A percentile compares a stretch with the other conserved stretches of the same genome.
These are phyloP conservation scores for Kryphioiulus occultus DNA, from an alignment of 2,888 invertebrate genomes.

Conservation along the genomic window DNA sequence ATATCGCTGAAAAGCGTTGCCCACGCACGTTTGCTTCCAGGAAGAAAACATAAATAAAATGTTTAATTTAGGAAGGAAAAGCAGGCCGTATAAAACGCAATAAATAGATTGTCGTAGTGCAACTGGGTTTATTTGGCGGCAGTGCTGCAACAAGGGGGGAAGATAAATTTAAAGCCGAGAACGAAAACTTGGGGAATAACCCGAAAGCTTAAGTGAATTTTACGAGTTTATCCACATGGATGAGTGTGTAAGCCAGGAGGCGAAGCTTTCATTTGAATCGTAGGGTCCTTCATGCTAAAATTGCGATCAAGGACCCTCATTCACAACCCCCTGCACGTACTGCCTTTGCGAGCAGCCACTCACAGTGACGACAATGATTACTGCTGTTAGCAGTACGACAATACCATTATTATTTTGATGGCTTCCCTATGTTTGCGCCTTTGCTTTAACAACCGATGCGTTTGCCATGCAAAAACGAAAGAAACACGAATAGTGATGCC, in stretches of 20 bases:
- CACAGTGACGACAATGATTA: constrained; percentile 38
- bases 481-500: background rate
- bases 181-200: background rate
- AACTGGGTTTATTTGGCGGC: background rate
- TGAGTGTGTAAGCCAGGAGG: constrained; percentile 20
- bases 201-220: constrained; percentile 32
- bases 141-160: background rate
- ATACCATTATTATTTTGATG: constrained; percentile 40
- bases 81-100: background rate
- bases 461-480: background rate
- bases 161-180: background rate
- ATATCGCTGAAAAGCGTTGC: background rate
- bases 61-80: constrained; percentile 27
- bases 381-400: constrained; percentile 38
- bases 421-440: background rate
- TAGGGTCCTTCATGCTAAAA: constrained; percentile 11
- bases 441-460: constrained; percentile 39
- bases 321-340: background rate
- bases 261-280: background rate
- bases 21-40: background rate
- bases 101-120: background rate
- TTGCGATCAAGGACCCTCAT: constrained; percentile 27
- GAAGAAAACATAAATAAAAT: constrained; percentile 11
- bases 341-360: background rate
- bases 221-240: constrained; percentile 36